Conservation (phyloP, 2,888 invertebrate genomes). For the Coelopa pilipes region DNA sequence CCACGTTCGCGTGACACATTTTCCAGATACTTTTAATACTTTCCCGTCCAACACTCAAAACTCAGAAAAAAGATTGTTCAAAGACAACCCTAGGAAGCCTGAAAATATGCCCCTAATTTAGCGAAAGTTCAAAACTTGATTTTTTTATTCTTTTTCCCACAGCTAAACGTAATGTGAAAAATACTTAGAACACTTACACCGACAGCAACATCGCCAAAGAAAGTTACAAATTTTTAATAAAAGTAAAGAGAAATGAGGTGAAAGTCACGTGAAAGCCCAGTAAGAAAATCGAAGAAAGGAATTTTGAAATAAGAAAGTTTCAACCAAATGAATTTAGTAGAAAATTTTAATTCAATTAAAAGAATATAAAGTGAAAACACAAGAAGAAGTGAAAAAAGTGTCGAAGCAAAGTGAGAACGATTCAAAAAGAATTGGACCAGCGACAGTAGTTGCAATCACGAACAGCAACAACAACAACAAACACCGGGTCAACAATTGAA, state of each 20-base stretch:
- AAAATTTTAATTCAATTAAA: background rate
- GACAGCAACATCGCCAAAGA: background rate
- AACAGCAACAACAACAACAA: background rate
- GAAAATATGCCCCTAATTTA: background rate
- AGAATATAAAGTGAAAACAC: background rate
- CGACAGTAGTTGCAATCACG: background rate
- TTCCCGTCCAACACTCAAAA: background rate
- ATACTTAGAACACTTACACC: background rate
- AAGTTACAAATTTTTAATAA: conserved; percentile 19
- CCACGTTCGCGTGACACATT: too few species aligned
- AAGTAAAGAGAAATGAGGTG: conserved; percentile 43
- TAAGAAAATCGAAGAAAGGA: background rate
- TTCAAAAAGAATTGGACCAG: background rate
- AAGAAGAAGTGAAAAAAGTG: background rate
- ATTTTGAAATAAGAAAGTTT: too few species aligned
- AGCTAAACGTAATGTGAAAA: background rate
- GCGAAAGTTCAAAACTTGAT: background rate
- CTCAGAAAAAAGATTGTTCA: background rate
- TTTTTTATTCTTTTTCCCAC: conserved; percentile 7
- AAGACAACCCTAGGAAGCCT: too few species aligned
- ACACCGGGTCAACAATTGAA: background rate
- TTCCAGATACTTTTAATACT: conserved; percentile 34
- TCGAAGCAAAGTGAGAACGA: background rate
- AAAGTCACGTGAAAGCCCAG: background rate
- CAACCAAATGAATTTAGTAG: too few species aligned